Evolutionary conservation across 2,113 vertebrate species (phyloP).

Genomic region (Sander vitreus): DNA sequence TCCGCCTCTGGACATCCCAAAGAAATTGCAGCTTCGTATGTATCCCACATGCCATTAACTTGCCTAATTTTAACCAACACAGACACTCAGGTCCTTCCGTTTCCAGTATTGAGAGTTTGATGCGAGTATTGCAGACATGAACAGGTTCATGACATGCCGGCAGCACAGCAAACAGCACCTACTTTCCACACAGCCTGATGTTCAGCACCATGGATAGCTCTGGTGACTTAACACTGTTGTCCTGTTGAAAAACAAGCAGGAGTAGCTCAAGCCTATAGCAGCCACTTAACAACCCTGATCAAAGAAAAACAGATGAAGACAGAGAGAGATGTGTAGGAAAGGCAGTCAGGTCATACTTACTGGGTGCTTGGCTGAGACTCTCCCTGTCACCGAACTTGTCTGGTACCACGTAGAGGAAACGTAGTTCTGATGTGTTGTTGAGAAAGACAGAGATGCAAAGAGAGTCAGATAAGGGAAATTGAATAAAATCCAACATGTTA

Average conservation of each 20-base stretch:
- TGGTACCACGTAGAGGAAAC: conserved; percentile 83
- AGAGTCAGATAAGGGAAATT: conserved; percentile 48
- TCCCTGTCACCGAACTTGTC: conserved; percentile 91
- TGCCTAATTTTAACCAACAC: background rate
- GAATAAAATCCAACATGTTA: background rate
- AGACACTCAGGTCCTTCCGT: too few species aligned
- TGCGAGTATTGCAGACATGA: background rate
- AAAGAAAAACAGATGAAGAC: background rate
- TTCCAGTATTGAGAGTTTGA: background rate
- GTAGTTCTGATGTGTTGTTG: conserved; percentile 65
- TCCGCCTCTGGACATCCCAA: background rate
- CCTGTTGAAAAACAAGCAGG: background rate
- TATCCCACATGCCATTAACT: background rate
- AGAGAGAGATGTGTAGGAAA: background rate
- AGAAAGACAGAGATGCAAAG: conserved; percentile 59
- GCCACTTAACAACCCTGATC: background rate
- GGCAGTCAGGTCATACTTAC: conserved; percentile 80
- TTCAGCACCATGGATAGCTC: conserved; percentile 70
- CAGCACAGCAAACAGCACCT: background rate
- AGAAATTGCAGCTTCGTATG: conserved; percentile 4
- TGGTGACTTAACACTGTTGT: background rate
- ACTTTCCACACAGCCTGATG: background rate
- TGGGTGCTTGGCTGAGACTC: conserved; percentile 91
- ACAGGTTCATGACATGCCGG: background rate
- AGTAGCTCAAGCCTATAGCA: background rate